A percentile compares a stretch with the other conserved stretches of the same genome.
phyloP scores from a whole-genome alignment of 35 echinoderm and acorn worm species.

The Apostichopus californicus region DNA sequence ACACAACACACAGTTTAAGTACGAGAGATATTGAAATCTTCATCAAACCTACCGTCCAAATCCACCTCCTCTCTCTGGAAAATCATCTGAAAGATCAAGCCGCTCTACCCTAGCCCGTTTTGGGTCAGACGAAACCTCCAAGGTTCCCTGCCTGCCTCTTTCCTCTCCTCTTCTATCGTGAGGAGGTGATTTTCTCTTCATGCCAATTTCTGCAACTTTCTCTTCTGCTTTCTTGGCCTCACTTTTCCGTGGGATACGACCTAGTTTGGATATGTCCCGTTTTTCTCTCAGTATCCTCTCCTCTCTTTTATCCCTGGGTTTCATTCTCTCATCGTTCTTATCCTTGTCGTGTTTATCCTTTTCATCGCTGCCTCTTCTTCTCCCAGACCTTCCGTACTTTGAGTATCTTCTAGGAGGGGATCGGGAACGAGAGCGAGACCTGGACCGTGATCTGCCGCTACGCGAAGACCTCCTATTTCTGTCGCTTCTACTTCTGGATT shows the following conservation, averaged over 20 bases:
- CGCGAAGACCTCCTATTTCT: constrained; percentile 17
- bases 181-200: constrained; percentile 18
- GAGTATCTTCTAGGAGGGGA: constrained; percentile 43
- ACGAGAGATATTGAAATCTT: background rate
- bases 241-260: constrained; percentile 19
- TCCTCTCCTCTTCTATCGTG: constrained; percentile 46
- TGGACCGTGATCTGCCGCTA: constrained; percentile 4
- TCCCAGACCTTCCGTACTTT: constrained; percentile 39
- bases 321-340: constrained; percentile 18
- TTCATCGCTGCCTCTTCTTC: constrained; percentile 44
- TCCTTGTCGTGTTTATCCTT: constrained; percentile 47
- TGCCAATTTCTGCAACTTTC: background rate
- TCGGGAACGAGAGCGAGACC: constrained; percentile 34
- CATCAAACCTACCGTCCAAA: constrained; percentile 17
- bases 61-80: background rate
- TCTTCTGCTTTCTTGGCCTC: constrained; percentile 31
- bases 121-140: background rate
- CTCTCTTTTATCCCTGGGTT: constrained; percentile 32
- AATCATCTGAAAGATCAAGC: background rate
- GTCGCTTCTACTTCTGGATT: constrained; percentile 26
- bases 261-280: constrained; percentile 39
- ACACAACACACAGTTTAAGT: background rate
- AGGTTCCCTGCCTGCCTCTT: background rate
- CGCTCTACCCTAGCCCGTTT: constrained; percentile 30
- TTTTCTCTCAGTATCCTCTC: constrained; percentile 7